Evolutionary conservation across 2,888 invertebrate species (phyloP), one percentile per base, ranked within the genome.

Genomic region (Caenorhabditis doughertyi): DNA sequence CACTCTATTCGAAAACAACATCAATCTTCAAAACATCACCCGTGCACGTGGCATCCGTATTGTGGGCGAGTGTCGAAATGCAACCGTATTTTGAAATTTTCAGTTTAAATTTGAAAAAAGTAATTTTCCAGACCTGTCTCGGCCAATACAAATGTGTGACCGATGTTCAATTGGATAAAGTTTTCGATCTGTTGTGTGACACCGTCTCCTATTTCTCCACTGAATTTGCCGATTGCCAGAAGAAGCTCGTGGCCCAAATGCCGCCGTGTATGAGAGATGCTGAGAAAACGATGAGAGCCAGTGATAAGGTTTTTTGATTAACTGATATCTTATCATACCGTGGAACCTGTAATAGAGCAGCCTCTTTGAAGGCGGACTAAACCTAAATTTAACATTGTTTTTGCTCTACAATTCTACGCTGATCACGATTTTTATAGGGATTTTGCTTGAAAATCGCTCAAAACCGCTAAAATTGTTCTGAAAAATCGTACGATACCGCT

Each of bases 191-290:
- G 39, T 23, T 72, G 8, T 79, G 79, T 18, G 79, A 79, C 53
- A 56, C 79, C 1, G 35, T 79, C 32, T 25, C 49, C 51, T 79
- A 72, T 25, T 71, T 79, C n/a, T 79, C 79, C 27, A 79, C 65
- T 5, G 79, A 72, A 7, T 79, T 79, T 23, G 56, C 72, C 7
- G 29, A 35, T 2, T 79, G 79, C 29, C 72, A 79, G 42, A 79
- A 72, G 56, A 79, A 79, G 42, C 56, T 79, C 4, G 27, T 49
- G 4, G 58, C 51, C 0, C 44, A 56, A 13, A 79, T 51, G 39
- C 79, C 79, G 8, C 79, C 79, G 2, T 79, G 79, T 32, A 72
- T 79, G 49, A 56, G 71, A 51, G 35, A 79, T n/a, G 65, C 53
- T 2, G 79, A 58, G 51, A 67, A 53, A 16, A 39, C 25, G 3